Percentiles rank a stretch among this genome's conserved stretches.
Evolutionary conservation across 2,888 invertebrate genomes (phyloP).

Genomic region (Antheraea assamensis): DNA sequence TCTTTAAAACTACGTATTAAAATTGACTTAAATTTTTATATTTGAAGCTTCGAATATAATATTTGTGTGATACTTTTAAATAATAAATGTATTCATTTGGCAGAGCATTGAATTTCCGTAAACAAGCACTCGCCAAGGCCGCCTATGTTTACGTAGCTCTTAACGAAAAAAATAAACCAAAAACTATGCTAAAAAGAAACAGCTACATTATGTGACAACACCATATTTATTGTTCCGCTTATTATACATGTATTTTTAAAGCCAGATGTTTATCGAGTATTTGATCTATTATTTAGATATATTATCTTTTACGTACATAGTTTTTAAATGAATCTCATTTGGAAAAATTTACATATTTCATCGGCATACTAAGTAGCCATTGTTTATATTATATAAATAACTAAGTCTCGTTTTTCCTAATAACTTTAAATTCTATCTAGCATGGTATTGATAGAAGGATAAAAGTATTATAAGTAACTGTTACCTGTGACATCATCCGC

Average conservation of each 20-base stretch:
- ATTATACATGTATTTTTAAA: conserved; percentile 20
- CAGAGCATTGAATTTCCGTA: conserved; percentile 67
- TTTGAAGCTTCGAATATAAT: background rate
- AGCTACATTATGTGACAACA: conserved; percentile 18
- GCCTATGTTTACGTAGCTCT: conserved; percentile 60
- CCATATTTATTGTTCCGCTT: conserved; percentile 23
- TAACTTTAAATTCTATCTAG: background rate
- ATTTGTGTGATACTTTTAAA: conserved; percentile 32
- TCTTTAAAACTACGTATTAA: conserved; percentile 20
- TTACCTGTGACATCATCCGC: too few species aligned
- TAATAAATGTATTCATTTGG: conserved; percentile 54
- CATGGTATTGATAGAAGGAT: background rate
- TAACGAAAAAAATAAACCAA: conserved; percentile 38
- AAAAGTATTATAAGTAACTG: background rate
- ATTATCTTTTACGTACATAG: background rate
- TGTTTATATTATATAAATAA: background rate
- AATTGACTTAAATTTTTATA: background rate
- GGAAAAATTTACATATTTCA: background rate
- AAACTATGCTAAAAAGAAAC: conserved; percentile 36
- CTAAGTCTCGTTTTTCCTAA: background rate
- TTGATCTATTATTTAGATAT: background rate
- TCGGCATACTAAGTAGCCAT: background rate
- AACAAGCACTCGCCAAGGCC: conserved; percentile 69
- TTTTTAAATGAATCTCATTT: background rate
- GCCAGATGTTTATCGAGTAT: conserved; percentile 17